phyloP scores from a whole-genome alignment of 2,113 vertebrate genomes.

The Chamaetylas fuelleborni region DNA sequence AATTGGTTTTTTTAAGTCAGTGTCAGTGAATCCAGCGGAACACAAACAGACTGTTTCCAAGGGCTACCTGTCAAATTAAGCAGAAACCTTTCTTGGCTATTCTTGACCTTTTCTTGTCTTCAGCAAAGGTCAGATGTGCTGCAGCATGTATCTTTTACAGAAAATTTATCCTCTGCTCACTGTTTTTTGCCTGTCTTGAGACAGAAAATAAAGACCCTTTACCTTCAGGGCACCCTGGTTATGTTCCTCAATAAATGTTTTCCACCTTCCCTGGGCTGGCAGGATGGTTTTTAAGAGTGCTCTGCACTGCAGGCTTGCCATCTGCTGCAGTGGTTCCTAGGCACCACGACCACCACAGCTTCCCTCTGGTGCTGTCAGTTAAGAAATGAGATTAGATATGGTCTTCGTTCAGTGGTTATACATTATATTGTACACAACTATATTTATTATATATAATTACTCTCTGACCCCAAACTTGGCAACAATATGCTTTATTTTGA shows the following conservation, averaged over 20 bases:
- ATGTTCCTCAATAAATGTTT: background rate
- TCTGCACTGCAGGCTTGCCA: background rate
- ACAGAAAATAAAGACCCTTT: background rate
- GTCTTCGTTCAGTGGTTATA: background rate
- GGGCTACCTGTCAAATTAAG: slow-evolving; percentile 37
- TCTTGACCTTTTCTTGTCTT: slow-evolving; percentile 40
- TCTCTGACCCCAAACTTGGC: background rate
- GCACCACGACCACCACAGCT: background rate
- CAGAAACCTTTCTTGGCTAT: slow-evolving; percentile 20
- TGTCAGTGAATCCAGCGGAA: slow-evolving; percentile 5
- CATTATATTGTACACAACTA: background rate
- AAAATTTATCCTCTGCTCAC: background rate
- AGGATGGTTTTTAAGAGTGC: background rate
- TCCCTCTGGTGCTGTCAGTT: background rate
- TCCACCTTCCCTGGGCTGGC: background rate
- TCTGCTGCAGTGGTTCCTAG: background rate
- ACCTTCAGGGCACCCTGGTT: background rate
- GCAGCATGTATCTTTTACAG: background rate
- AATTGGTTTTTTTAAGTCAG: background rate
- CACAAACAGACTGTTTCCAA: background rate
- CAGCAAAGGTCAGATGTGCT: slow-evolving; percentile 52
- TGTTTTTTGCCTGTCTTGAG: background rate
- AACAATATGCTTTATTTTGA: background rate
- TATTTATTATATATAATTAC: background rate
- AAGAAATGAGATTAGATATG: background rate